Evolutionary conservation across 1,140 invertebrate species (phyloP).

Genomic region (Ceratosolen fusciceps): DNA sequence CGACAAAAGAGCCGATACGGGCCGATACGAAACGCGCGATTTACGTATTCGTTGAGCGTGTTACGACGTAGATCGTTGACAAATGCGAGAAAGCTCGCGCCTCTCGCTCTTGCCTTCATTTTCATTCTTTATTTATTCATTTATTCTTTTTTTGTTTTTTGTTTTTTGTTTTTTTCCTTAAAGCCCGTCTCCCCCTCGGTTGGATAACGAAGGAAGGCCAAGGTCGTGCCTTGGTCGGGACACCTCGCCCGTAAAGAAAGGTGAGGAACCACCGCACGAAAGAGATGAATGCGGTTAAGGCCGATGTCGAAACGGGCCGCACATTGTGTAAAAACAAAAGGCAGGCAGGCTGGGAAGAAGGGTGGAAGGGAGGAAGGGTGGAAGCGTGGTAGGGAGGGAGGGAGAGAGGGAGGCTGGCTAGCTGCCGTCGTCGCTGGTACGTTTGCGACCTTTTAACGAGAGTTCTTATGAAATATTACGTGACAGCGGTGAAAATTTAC

Average conservation of each 20-base stretch:
- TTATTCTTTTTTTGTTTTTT: too few relatives aligned
- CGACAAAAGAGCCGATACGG: too few relatives aligned
- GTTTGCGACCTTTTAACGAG: conserved; percentile 10
- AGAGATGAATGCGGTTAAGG: neutral
- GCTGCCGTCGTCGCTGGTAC: neutral
- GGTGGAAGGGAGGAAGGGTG: too few relatives aligned
- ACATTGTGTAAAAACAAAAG: conserved; percentile 34
- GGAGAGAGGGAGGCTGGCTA: too few relatives aligned
- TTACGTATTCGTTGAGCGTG: conserved; percentile 19
- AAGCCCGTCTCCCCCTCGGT: too few relatives aligned
- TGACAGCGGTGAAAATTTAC: conserved; percentile 71
- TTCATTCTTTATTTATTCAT: too few relatives aligned
- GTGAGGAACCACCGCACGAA: conserved; percentile 25
- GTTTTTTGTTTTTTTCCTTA: too few relatives aligned
- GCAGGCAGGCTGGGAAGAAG: too few relatives aligned
- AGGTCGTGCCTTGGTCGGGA: conserved; percentile 52
- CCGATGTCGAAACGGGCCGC: neutral
- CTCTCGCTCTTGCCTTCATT: conserved; percentile 39
- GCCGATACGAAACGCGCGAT: neutral
- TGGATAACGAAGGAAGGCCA: conserved; percentile 52
- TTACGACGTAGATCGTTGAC: neutral
- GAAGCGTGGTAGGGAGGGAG: too few relatives aligned
- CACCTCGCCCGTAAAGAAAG: conserved; percentile 42
- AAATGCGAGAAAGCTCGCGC: conserved; percentile 50
- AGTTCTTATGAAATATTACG: neutral